Percentiles rank a stretch among this genome's conserved stretches.
phyloP scores from a whole-genome alignment of 2,888 invertebrate species.

The Heteromurus nitidus region DNA sequence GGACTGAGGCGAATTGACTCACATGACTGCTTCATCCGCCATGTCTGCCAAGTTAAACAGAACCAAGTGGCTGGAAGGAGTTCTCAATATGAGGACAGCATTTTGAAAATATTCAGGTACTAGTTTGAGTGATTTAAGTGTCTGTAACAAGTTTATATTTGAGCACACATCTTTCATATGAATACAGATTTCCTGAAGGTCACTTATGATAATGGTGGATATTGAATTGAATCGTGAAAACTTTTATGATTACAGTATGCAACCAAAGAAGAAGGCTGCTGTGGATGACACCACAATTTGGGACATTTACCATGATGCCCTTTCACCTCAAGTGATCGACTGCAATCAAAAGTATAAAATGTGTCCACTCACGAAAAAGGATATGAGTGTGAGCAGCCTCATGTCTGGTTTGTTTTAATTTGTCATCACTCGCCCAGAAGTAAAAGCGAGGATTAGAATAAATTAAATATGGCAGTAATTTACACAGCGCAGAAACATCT shows the following conservation, averaged over 20 bases:
- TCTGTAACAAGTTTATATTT: neutral
- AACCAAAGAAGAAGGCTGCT: constrained; percentile 50
- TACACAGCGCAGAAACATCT: no score
- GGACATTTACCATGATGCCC: constrained; percentile 71
- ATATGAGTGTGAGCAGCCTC: constrained; percentile 53
- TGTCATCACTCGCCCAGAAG: neutral
- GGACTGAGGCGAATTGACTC: constrained; percentile 70
- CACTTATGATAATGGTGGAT: no score
- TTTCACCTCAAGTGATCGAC: constrained; percentile 66
- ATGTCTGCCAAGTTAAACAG: constrained; percentile 70
- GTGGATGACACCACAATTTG: constrained; percentile 54
- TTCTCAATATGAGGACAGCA: constrained; percentile 60
- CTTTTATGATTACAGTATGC: constrained; percentile 45
- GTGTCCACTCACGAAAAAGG: constrained; percentile 68
- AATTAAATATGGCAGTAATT: no score
- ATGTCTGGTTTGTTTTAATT: constrained; percentile 68
- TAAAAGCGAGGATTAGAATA: no score
- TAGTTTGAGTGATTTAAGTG: neutral
- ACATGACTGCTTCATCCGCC: constrained; percentile 71
- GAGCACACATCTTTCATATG: neutral
- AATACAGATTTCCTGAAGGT: neutral
- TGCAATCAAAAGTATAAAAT: constrained; percentile 68
- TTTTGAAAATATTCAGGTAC: constrained; percentile 69
- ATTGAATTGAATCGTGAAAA: no score
- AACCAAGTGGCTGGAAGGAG: constrained; percentile 65